Conservation (phyloP, 2,797 vertebrate species). For the Poecilia picta region DNA sequence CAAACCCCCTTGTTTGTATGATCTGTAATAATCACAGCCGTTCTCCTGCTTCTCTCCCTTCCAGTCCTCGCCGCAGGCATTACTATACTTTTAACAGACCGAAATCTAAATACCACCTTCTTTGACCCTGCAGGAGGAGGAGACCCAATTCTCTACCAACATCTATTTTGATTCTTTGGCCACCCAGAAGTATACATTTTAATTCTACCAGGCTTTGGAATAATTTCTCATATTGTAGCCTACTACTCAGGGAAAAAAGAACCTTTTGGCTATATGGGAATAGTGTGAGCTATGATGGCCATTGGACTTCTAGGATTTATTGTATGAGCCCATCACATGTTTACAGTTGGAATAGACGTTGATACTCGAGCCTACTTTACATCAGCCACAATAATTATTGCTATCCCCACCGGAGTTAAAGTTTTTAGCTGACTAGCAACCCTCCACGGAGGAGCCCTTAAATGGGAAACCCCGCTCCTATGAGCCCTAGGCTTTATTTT, state of each 20-base stretch:
- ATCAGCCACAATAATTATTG: constrained; percentile 63
- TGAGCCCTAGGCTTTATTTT: constrained; percentile 63
- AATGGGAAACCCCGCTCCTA: constrained; percentile 41
- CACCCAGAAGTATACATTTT: constrained; percentile 49
- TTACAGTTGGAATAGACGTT: constrained; percentile 33
- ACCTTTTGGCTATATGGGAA: constrained; percentile 49
- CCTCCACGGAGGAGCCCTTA: constrained; percentile 29
- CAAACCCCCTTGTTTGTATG: constrained; percentile 61
- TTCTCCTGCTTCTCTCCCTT: neutral
- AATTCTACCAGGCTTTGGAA: neutral
- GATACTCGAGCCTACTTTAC: constrained; percentile 67
- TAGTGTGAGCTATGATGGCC: constrained; percentile 46
- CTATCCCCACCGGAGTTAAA: constrained; percentile 50
- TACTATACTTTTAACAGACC: constrained; percentile 17
- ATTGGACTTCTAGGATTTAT: constrained; percentile 50
- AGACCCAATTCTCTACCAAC: constrained; percentile 3
- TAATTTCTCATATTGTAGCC: constrained; percentile 30
- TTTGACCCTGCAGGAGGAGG: constrained; percentile 37
- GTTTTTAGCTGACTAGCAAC: constrained; percentile 69
- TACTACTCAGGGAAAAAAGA: constrained; percentile 59
- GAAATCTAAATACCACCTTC: constrained; percentile 36
- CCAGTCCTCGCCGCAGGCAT: constrained; percentile 39
- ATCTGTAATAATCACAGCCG: neutral
- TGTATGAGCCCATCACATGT: constrained; percentile 70
- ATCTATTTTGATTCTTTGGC: constrained; percentile 47